A percentile compares a stretch with the other conserved stretches of the same genome.
These are phyloP conservation scores for Triplophysa tibetana DNA, from an alignment of 2,113 vertebrate species.

Conservation along the genomic window DNA sequence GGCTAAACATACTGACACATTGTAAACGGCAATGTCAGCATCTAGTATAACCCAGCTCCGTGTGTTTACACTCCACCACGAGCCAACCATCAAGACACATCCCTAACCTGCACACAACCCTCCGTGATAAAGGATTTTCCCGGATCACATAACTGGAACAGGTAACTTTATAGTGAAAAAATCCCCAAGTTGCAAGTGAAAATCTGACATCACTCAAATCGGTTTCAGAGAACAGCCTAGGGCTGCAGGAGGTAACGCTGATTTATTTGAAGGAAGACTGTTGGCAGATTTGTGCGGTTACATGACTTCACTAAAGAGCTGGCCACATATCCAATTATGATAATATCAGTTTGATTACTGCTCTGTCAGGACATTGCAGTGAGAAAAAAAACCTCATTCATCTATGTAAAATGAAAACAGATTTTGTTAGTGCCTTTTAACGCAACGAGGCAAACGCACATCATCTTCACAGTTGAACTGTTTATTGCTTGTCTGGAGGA, in stretches of 20 bases:
- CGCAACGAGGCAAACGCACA: conserved; percentile 46
- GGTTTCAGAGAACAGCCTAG: conserved; percentile 20
- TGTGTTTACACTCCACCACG: conserved; percentile 44
- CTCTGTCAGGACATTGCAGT: conserved; percentile 60
- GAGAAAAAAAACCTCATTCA: conserved; percentile 62
- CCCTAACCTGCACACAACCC: neutral
- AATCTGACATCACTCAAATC: conserved; percentile 18
- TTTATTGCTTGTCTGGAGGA: conserved; percentile 31
- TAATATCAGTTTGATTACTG: conserved; percentile 70
- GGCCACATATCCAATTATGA: conserved; percentile 75
- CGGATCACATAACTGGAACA: neutral
- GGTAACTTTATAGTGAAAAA: neutral
- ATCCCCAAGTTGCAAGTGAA: neutral
- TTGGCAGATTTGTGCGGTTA: conserved; percentile 66
- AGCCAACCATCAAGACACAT: no score
- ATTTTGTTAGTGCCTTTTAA: conserved; percentile 50
- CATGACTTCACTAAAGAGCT: conserved; percentile 53
- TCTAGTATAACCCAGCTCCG: conserved; percentile 53
- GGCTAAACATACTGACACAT: conserved; percentile 53
- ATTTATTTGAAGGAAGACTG: conserved; percentile 65
- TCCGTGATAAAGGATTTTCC: neutral
- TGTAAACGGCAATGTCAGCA: conserved; percentile 55
- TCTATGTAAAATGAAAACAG: conserved; percentile 62
- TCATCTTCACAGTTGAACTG: conserved; percentile 11
- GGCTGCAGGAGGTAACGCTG: conserved; percentile 58